Conservation (phyloP, 2,113 vertebrate genomes). For the Notothenia coriiceps region DNA sequence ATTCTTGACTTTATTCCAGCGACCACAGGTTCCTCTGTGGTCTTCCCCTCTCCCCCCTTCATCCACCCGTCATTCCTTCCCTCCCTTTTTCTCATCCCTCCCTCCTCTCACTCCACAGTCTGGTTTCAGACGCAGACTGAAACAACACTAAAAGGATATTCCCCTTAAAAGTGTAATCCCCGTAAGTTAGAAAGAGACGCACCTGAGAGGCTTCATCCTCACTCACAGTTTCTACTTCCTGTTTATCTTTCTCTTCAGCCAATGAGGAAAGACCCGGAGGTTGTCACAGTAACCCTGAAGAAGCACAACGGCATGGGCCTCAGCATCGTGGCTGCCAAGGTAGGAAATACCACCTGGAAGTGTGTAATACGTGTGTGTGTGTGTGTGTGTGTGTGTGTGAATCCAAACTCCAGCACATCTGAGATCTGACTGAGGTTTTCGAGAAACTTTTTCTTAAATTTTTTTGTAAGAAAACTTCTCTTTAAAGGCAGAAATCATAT, state of each 20-base stretch:
- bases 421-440: not conserved
- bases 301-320: constrained; percentile 99
- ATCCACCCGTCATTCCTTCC: constrained; percentile 59
- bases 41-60: constrained; percentile 66
- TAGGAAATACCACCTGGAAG: constrained; percentile 76
- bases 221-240: constrained; percentile 54
- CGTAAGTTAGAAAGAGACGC: not conserved
- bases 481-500: not conserved
- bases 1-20: constrained; percentile 83
- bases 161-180: not conserved
- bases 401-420: constrained; percentile 1
- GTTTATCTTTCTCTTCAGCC: constrained; percentile 82
- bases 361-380: not conserved
- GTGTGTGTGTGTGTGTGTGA: constrained; percentile 20
- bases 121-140: constrained; percentile 10
- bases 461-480: constrained; percentile 11
- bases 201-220: constrained; percentile 27
- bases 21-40: constrained; percentile 81
- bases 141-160: constrained; percentile 1
- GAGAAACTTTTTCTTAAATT: not conserved
- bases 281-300: constrained; percentile 97
- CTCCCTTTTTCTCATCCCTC: constrained; percentile 51
- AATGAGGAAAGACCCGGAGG: constrained; percentile 96
- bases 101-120: constrained; percentile 39
- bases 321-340: constrained; percentile 99